Conservation (phyloP, 2,113 vertebrate genomes). For the Lagopus muta region DNA sequence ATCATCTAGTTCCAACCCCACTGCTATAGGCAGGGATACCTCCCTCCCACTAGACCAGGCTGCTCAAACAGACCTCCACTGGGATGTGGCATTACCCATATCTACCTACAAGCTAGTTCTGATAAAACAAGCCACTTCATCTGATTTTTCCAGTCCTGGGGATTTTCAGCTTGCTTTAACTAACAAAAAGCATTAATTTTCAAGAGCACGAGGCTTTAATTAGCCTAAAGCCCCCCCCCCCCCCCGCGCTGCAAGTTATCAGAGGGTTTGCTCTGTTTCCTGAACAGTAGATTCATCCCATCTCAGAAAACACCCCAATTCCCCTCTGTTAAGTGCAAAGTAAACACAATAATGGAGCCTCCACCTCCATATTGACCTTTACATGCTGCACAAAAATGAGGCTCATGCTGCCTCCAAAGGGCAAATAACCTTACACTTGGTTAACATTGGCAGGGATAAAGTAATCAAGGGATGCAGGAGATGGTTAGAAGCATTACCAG, state of each 20-base stretch:
- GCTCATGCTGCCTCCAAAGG: neutral
- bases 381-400: neutral
- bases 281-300: accelerated
- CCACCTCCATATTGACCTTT: neutral
- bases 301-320: neutral
- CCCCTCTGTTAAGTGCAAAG: neutral
- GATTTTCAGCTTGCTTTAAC: neutral
- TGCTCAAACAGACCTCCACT: neutral
- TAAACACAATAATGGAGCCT: neutral
- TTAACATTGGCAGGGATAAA: neutral
- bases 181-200: neutral
- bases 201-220: neutral
- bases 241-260: neutral
- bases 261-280: neutral
- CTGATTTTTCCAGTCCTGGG: accelerated
- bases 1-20: too few relatives aligned
- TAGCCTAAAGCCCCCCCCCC: neutral
- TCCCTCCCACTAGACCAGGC: too few relatives aligned
- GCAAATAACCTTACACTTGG: neutral
- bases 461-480: neutral
- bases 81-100: neutral
- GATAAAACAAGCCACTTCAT: neutral
- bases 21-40: too few relatives aligned
- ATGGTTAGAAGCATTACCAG: neutral
- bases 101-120: neutral